Evolutionary conservation across 2,888 invertebrate genomes (phyloP).

Genomic region (Atethmia centrago): DNA sequence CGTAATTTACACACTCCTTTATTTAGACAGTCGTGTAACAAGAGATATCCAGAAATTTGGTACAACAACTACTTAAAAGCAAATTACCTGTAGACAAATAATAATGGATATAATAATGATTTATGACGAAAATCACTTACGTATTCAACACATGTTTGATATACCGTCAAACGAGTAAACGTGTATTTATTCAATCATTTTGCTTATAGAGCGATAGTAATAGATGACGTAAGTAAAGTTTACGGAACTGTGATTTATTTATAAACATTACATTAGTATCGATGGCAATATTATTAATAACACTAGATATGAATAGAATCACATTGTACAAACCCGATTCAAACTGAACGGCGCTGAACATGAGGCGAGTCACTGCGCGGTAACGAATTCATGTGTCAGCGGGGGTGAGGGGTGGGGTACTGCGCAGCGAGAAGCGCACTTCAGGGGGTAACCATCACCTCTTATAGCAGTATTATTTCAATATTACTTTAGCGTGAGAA

Average conservation of each 20-base stretch:
- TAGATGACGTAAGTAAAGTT: conserved; percentile 7
- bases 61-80: neutral
- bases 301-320: neutral
- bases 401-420: too few species aligned
- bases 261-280: neutral
- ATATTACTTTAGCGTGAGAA: too few species aligned
- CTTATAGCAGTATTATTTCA: too few species aligned
- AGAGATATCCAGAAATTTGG: neutral
- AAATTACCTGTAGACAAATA: neutral
- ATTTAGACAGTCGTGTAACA: neutral
- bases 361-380: too few species aligned
- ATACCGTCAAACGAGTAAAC: conserved; percentile 1
- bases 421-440: too few species aligned
- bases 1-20: neutral
- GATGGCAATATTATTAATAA: neutral
- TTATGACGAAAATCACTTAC: conserved; percentile 36
- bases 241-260: conserved; percentile 11
- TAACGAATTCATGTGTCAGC: too few species aligned
- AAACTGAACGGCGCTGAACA: too few species aligned
- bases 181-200: neutral
- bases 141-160: conserved; percentile 1
- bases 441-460: too few species aligned
- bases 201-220: neutral
- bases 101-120: neutral
- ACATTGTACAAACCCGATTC: too few species aligned